A percentile compares a stretch with the other conserved stretches of the same genome.
Evolutionary conservation across 2,113 vertebrate species (phyloP).

Genomic region (Onychostoma macrolepis): DNA sequence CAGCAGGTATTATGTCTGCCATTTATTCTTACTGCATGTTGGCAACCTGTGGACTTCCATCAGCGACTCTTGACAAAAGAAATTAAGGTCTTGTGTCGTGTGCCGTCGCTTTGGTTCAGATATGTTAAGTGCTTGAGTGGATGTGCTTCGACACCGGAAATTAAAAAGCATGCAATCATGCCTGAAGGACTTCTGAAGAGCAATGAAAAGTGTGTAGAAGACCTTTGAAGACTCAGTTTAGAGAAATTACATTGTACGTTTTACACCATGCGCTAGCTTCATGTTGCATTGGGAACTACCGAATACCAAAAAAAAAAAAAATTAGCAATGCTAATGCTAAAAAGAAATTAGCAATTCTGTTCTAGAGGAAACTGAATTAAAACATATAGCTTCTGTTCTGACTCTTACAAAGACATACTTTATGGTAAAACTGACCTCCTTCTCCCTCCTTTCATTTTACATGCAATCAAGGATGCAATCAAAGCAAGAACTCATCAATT

Average conservation of each 20-base stretch:
- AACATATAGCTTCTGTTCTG: not conserved
- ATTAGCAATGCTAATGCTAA: conserved; percentile 11
- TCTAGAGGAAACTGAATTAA: conserved; percentile 8
- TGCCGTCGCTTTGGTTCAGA: conserved; percentile 17
- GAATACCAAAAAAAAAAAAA: not conserved
- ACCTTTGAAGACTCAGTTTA: conserved; percentile 32
- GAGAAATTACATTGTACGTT: not conserved
- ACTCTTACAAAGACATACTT: not conserved
- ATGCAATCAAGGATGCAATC: conserved; percentile 21
- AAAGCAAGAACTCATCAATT: conserved; percentile 13
- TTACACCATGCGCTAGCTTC: not conserved
- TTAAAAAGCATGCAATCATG: conserved; percentile 56
- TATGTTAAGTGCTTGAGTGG: conserved; percentile 53
- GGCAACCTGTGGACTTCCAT: conserved; percentile 38
- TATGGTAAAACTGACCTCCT: not conserved
- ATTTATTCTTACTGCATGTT: not conserved
- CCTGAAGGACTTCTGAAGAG: conserved; percentile 60
- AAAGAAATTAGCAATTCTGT: not conserved
- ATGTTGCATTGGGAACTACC: not conserved
- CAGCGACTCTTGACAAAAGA: conserved; percentile 55
- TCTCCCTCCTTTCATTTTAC: conserved; percentile 9
- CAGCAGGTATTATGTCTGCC: not conserved
- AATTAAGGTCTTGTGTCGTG: conserved; percentile 54
- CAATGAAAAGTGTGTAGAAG: conserved; percentile 31
- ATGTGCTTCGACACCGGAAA: conserved; percentile 54